Evolutionary conservation across 2,888 invertebrate genomes (phyloP), one percentile per base, ranked within the genome.

Genomic region (Thalpophila matura): DNA sequence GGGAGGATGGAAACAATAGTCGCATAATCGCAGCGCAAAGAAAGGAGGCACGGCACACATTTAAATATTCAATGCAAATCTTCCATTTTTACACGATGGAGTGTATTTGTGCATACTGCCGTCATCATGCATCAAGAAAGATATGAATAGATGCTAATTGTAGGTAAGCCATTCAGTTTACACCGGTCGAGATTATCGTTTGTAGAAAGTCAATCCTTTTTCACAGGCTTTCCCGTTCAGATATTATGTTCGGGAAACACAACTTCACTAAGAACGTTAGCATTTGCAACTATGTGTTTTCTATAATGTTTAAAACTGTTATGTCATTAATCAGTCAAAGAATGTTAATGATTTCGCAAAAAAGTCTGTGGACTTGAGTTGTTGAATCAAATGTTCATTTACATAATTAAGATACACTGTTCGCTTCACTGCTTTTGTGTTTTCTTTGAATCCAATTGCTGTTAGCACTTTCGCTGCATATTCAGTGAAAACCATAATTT

Each of bases 141-240:
- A 51, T 58, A 74, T 26, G n/a, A 47, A 46, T 51, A 53, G 31
- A 45, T 47, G 46, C 26, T 50, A 51, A 62, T 62, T 58, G 40
- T 33, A 45, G 22, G 47, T 46, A 57, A 65, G 47, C 47, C 22
- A 58, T 71, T 58, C 42, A 53, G 38, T 46, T 35, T 35, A 46
- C 26, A 42, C 10, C 33, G 35, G 45, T 43, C 50, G 56, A 66
- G 50, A 50, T 66, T 65, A 45, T 65, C 47, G 49, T 57, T 49
- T 51, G 50, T 71, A 79, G 74, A 79, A 79, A 74, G 74, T 77
- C 38, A 40, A 64, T 71, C 77, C 63, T 69, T 66, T 72, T 67
- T 33, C 27, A 79, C 77, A 57, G 49, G 63, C 66, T 79, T 72
- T 66, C 49, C 65, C 29, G 56, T 24, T 64, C 43, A 46, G 57